phyloP scores from a whole-genome alignment of 2,113 vertebrate species.

The Tauraco erythrolophus region DNA sequence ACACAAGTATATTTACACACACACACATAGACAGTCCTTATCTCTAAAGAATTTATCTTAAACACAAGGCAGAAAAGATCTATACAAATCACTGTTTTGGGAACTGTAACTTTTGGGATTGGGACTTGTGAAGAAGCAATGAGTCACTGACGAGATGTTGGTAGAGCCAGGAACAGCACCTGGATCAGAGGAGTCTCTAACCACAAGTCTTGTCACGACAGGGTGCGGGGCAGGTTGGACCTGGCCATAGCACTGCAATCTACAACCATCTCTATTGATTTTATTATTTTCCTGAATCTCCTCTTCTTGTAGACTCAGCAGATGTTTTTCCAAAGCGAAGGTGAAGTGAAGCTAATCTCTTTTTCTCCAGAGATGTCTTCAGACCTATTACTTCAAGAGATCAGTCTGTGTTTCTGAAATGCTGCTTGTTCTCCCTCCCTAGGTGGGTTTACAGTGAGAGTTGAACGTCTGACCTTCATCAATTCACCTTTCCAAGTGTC shows the following conservation, averaged over 20 bases:
- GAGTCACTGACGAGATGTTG: not conserved
- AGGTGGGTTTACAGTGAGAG: conserved; percentile 79
- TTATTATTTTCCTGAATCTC: not conserved
- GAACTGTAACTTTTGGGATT: not conserved
- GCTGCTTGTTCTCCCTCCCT: not conserved
- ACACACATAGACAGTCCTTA: not conserved
- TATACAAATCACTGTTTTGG: not conserved
- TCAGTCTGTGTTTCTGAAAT: not conserved
- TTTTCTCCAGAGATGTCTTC: not conserved
- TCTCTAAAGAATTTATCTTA: not conserved
- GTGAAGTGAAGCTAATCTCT: not conserved
- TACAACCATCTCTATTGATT: not conserved
- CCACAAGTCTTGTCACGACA: not conserved
- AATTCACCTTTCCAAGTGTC: conserved; percentile 69
- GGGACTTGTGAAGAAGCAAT: not conserved
- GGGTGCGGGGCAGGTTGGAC: not conserved
- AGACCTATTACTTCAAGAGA: not conserved
- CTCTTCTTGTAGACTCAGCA: not conserved
- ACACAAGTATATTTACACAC: not conserved
- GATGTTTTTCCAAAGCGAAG: not conserved
- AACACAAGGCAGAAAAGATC: not conserved
- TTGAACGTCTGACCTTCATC: conserved; percentile 52
- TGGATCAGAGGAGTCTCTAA: not conserved
- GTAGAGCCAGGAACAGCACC: not conserved
- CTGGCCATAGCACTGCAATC: not conserved